Evolutionary conservation across 1,140 invertebrate species (phyloP), one percentile per base, ranked within the genome.

Genomic region (Globodera rostochiensis): DNA sequence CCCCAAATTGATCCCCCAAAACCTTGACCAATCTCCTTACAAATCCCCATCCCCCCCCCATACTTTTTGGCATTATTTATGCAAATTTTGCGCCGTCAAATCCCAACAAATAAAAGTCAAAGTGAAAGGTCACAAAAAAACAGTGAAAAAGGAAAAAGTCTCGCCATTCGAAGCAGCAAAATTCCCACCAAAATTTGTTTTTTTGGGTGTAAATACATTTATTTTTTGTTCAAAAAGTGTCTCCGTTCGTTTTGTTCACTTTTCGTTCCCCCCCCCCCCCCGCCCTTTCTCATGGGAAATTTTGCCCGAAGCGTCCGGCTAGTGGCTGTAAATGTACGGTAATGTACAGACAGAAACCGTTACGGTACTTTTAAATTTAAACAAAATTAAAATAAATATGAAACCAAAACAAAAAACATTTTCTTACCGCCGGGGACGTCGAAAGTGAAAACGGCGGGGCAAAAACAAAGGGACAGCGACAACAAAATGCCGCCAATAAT

Each of bases 391-490:
- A 66, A 36, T 36, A 36, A 36, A 36, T 36, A 36, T 36, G n/a
- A 2, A 36, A 1, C 19, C 67, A 69, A 13, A 7, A 21, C 0
- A 6, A 1, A n/a, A 69, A 69, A 11, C 0, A 6, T 25, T 47
- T 21, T 71, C 69, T 71, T 71, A 71, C 69, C 69, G 69, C 69
- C 69, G 7, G 69, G 69, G 4, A 71, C 69, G 19, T 71, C 69
- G 21, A 71, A 71, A 71, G 69, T 36, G 25, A 11, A 47, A 47
- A 47, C 25, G 25, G 36, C 36, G 36, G 36, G 69, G 69, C 25
- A 25, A 71, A 19, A 71, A 3, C 6, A 36, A 47, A 71, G 25
- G 69, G 25, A 36, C 25, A 47, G 21, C 1, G 60, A 21, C 60
- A 21, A n/a, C 21, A 36, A 71, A 71, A 47, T 25, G n/a, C 19